Conservation (phyloP, 2,888 invertebrate genomes). For the Rotaria magnacalcarata region DNA sequence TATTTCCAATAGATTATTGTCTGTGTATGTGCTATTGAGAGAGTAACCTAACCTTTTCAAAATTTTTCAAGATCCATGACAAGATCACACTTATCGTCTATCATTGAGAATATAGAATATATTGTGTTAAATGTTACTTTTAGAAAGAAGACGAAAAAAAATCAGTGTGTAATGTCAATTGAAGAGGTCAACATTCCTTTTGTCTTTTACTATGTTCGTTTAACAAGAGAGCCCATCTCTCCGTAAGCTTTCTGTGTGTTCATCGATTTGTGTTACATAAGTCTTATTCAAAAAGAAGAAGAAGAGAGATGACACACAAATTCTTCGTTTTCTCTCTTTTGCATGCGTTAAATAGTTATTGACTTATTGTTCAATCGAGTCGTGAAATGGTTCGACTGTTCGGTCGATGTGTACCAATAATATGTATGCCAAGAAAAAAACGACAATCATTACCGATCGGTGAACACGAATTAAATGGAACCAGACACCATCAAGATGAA, state of each 20-base stretch:
- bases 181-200: slow-evolving; percentile 25
- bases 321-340: background rate
- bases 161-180: background rate
- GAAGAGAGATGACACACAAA: background rate
- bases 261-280: slow-evolving; percentile 10
- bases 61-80: background rate
- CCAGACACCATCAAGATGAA: slow-evolving; percentile 12
- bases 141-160: background rate
- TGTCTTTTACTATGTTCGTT: background rate
- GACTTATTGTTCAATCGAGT: background rate
- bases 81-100: background rate
- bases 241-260: slow-evolving; percentile 1
- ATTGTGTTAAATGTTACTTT: slow-evolving; percentile 7
- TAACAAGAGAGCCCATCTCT: background rate
- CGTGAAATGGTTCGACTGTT: background rate
- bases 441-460: slow-evolving; percentile 9
- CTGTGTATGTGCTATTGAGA: too few relatives aligned
- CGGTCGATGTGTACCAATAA: slow-evolving; percentile 4
- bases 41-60: too few relatives aligned
- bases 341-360: background rate
- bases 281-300: background rate
- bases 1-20: too few relatives aligned
- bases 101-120: background rate
- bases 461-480: background rate
- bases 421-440: slow-evolving; percentile 17